These are phyloP conservation scores for Kryptolebias marmoratus DNA, from an alignment of 2,113 vertebrate genomes.

Conservation along the genomic window DNA sequence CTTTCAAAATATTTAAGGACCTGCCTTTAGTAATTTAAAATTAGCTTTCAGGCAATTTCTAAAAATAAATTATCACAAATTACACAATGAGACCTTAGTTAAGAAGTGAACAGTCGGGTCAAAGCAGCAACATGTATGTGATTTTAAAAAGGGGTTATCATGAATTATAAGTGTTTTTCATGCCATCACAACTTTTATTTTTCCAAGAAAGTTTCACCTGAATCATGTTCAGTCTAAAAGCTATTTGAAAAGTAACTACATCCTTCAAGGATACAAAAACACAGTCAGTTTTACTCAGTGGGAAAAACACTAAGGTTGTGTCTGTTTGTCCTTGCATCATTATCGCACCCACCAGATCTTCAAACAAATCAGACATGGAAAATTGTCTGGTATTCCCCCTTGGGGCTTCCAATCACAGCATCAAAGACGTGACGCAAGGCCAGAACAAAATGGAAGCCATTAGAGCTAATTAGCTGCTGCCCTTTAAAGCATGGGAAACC, in stretches of 20 bases:
- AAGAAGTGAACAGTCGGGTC: too few relatives aligned
- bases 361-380: conserved; percentile 65
- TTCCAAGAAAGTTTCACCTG: neutral
- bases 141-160: neutral
- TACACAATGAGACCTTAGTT: too few relatives aligned
- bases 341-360: conserved; percentile 48
- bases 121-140: neutral
- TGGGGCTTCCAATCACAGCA: conserved; percentile 69
- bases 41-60: too few relatives aligned
- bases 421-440: conserved; percentile 75
- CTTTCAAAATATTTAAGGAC: too few relatives aligned
- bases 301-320: conserved; percentile 50
- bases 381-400: conserved; percentile 69
- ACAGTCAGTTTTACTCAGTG: conserved; percentile 40
- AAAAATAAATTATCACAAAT: too few relatives aligned
- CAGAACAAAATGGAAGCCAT: conserved; percentile 78
- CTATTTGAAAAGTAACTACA: conserved; percentile 7
- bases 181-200: conserved; percentile 4
- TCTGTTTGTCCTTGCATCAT: conserved; percentile 63
- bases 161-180: neutral
- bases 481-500: conserved; percentile 69
- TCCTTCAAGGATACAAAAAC: conserved; percentile 26
- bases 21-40: too few relatives aligned
- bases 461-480: conserved; percentile 74
- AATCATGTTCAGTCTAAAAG: neutral